Conservation (phyloP, 2,113 vertebrate genomes). For the Rhodinocichla rosea region DNA sequence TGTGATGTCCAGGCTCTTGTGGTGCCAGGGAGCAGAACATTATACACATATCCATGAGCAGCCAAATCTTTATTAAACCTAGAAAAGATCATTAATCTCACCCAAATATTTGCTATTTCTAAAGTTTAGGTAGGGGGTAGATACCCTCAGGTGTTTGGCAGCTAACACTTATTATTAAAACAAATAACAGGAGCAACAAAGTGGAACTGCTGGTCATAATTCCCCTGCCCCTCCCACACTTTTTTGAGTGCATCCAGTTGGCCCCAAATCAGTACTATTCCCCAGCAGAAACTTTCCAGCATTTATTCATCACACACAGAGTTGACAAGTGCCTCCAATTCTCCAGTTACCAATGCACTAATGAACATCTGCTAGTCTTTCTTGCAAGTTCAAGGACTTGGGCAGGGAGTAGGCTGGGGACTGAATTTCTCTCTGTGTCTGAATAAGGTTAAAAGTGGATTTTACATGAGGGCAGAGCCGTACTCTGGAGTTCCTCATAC, state of each 20-base stretch:
- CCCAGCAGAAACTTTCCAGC: constrained; percentile 33
- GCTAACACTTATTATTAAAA: constrained; percentile 63
- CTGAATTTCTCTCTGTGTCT: neutral
- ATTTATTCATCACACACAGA: constrained; percentile 52
- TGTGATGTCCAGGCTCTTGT: rapidly evolving
- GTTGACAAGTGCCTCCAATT: constrained; percentile 49
- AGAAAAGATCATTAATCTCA: neutral
- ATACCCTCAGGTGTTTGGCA: constrained; percentile 59
- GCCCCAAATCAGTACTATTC: constrained; percentile 41
- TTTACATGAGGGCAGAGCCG: neutral
- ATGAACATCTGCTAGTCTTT: constrained; percentile 71
- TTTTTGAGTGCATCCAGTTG: constrained; percentile 49
- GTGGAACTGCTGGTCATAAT: neutral
- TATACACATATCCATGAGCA: rapidly evolving
- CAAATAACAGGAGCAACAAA: constrained; percentile 37
- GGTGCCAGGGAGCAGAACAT: neutral
- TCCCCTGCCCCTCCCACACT: neutral
- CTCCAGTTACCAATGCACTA: constrained; percentile 54
- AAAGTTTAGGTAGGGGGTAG: neutral
- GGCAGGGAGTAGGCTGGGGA: neutral
- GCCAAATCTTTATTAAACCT: neutral
- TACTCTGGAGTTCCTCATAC: neutral
- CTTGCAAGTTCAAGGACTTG: constrained; percentile 71
- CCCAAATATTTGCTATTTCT: neutral
- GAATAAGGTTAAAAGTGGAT: neutral